Evolutionary conservation across 2,888 invertebrate genomes (phyloP), one percentile per base, ranked within the genome.

Genomic region (Phytoseiulus persimilis): DNA sequence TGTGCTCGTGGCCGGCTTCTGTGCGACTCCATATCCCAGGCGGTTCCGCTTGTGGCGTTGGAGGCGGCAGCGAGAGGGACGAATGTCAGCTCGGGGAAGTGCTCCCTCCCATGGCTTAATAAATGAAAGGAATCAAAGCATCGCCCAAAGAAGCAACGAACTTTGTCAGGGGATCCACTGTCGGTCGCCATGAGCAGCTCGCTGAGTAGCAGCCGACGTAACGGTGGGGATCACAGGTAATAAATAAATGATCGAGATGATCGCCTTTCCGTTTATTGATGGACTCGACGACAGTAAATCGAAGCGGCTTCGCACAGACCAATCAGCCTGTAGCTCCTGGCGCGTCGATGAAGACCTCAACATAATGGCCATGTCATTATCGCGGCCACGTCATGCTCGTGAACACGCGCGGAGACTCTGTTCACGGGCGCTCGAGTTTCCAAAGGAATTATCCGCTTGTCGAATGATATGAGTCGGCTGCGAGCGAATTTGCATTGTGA

Each of bases 221-320:
- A 65, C 65, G 65, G 65, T 23, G 28, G 14, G 65, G 65, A 65
- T 65, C 28, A 65, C 87, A 87, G 87, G 39, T 33, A 87, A 87
- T 33, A 39, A 87, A 87, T 87, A 87, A 87, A 87, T 87, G 87
- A 87, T 87, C 45, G 32, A 87, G 87, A 87, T 87, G 87, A 87
- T 87, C 87, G 87, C 87, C 83, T 83, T 33, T 31, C 28, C 87
- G 33, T 87, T 87, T 87, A 87, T 87, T 87, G 87, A 87, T n/a
- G 87, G 32, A 87, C 5, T 45, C 87, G 65, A 65, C 65, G 65
- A 65, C 65, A 65, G 18, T 65, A 65, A 65, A 65, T 65, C 65
- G 65, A 65, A 65, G 65, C 65, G 65, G 65, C 65, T 65, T 65
- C 65, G 1, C 18, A 65, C 65, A 65, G 65, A 65, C 18, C 65